These are phyloP conservation scores for Heliornis fulica DNA, from an alignment of 2,113 vertebrate genomes.

Conservation along the genomic window DNA sequence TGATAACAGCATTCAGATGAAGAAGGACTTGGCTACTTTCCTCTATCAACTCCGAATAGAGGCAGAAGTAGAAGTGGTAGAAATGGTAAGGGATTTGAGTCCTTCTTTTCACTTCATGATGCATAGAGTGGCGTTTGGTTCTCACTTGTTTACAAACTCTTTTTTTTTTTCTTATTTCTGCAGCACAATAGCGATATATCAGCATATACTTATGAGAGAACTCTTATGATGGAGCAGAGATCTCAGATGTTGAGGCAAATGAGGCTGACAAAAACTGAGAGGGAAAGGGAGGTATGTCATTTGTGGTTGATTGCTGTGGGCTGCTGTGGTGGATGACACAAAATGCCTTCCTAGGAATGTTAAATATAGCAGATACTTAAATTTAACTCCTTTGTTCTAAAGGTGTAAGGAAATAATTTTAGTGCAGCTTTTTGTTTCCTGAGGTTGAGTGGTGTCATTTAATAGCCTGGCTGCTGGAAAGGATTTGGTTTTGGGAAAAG, in stretches of 20 bases:
- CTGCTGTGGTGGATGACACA: background rate
- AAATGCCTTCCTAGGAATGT: background rate
- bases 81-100: constrained; percentile 85
- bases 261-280: constrained; percentile 92
- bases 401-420: background rate
- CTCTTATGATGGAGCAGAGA: constrained; percentile 98
- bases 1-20: constrained; percentile 99
- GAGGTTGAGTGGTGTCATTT: background rate
- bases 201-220: constrained; percentile 96
- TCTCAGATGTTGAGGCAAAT: constrained; percentile 98
- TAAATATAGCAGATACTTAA: background rate
- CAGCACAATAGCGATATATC: constrained; percentile 98
- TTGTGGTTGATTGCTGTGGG: background rate
- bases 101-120: background rate
- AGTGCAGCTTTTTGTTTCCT: background rate
- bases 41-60: constrained; percentile 96
- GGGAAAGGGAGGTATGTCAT: constrained; percentile 87
- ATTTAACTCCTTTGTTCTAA: background rate
- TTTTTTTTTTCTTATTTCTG: background rate
- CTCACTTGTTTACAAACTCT: background rate
- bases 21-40: constrained; percentile 94
- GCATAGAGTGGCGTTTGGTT: background rate
- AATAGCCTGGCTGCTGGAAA: background rate
- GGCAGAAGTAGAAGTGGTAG: constrained; percentile 97
- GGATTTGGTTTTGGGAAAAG: background rate